Percentiles rank a stretch among this genome's conserved stretches.
Conservation (phyloP, 2,113 vertebrate species). For the Melierax canorus region DNA sequence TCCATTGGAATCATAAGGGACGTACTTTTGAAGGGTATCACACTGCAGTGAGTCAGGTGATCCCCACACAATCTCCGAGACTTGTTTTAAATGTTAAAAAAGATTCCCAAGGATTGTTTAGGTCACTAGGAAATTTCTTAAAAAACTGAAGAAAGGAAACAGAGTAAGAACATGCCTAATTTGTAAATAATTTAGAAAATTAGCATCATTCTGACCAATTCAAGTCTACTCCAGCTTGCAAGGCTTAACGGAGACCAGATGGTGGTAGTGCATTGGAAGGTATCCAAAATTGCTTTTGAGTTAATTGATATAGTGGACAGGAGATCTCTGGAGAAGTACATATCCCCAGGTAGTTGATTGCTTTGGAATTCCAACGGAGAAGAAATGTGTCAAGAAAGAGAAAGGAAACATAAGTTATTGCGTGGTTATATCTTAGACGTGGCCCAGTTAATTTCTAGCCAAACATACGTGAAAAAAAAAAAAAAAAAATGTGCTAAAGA, state of each 20-base stretch:
- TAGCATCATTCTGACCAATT: slow-evolving; percentile 71
- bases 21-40: background rate
- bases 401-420: slow-evolving; percentile 54
- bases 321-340: slow-evolving; percentile 65
- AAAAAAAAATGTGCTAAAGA: background rate
- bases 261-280: slow-evolving; percentile 62
- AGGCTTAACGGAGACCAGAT: slow-evolving; percentile 71
- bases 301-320: slow-evolving; percentile 70
- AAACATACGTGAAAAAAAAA: background rate
- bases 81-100: background rate
- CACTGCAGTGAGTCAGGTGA: background rate
- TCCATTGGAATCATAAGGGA: accelerated
- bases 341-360: slow-evolving; percentile 73
- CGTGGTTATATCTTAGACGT: slow-evolving; percentile 36
- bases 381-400: slow-evolving; percentile 62
- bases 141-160: slow-evolving; percentile 20
- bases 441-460: slow-evolving; percentile 51
- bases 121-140: background rate
- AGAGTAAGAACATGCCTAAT: slow-evolving; percentile 54
- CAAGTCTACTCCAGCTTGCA: slow-evolving; percentile 57
- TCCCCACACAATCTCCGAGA: background rate
- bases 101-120: background rate
- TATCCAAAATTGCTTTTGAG: slow-evolving; percentile 72
- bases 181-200: slow-evolving; percentile 75
- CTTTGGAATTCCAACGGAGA: slow-evolving; percentile 72